A percentile compares a stretch with the other conserved stretches of the same genome.
Evolutionary conservation across 2,797 vertebrate genomes (phyloP).

Genomic region (Lophotriccus pileatus): DNA sequence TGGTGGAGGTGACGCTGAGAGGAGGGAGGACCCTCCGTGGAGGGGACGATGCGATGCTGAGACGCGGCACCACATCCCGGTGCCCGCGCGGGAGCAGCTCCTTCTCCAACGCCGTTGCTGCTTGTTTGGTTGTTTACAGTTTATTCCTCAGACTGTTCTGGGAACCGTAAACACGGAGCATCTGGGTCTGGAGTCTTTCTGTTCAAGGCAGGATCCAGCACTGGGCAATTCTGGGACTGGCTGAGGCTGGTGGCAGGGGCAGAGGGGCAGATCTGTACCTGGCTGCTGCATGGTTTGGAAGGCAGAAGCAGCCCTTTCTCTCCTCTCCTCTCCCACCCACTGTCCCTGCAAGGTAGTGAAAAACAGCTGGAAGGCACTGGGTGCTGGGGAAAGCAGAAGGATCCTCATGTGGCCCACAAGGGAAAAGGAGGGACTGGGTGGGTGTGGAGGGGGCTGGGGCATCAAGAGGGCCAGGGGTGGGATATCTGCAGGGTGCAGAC

Average conservation of each 20-base stretch:
- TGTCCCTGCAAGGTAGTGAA: not conserved
- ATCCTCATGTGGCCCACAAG: not conserved
- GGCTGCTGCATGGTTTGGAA: not conserved
- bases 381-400: not conserved
- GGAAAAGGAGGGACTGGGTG: not conserved
- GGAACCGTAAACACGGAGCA: not conserved
- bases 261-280: accelerated
- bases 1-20: not conserved
- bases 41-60: not conserved
- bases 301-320: not conserved
- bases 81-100: not conserved
- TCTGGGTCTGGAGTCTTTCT: not conserved
- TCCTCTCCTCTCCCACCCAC: not conserved
- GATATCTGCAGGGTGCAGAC: not conserved
- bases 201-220: not conserved
- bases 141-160: not conserved
- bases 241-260: not conserved
- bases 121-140: not conserved
- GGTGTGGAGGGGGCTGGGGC: not conserved
- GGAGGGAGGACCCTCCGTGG: not conserved
- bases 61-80: not conserved
- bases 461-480: not conserved
- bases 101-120: not conserved
- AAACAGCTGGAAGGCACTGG: slow-evolving; percentile 46
- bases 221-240: not conserved